Percentiles rank a stretch among this genome's conserved stretches.
phyloP scores from a whole-genome alignment of 2,797 vertebrate genomes.

The Nyctibius grandis region DNA sequence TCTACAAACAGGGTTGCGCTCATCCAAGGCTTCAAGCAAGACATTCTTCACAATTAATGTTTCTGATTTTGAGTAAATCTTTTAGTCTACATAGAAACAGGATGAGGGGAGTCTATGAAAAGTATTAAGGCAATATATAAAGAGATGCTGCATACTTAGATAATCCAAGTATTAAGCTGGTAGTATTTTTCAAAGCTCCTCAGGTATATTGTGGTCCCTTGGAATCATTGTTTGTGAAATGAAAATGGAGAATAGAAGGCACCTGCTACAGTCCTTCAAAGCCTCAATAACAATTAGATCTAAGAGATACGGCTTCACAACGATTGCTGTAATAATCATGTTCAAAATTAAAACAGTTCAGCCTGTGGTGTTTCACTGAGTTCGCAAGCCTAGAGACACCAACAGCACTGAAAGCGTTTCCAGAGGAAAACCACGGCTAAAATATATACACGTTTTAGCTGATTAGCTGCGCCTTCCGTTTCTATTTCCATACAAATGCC shows the following conservation, averaged over 20 bases:
- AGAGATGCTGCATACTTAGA: background rate
- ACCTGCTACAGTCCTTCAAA: background rate
- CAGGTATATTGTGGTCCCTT: background rate
- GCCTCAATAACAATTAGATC: rapidly evolving
- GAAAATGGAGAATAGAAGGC: background rate
- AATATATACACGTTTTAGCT: rapidly evolving
- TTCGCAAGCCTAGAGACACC: background rate
- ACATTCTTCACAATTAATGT: background rate
- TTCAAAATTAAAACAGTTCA: background rate
- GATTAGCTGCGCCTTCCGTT: rapidly evolving
- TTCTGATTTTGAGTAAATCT: background rate
- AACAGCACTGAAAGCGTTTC: background rate
- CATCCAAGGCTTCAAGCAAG: background rate
- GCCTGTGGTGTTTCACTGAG: background rate
- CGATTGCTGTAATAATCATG: rapidly evolving
- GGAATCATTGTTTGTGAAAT: background rate
- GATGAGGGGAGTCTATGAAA: background rate
- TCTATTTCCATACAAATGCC: background rate
- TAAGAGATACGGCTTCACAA: rapidly evolving
- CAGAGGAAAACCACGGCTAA: background rate
- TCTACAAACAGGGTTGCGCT: background rate
- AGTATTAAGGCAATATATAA: background rate
- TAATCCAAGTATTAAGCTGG: background rate
- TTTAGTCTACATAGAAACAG: background rate
- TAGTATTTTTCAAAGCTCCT: background rate